Evolutionary conservation across 2,888 invertebrate species (phyloP), one percentile per base, ranked within the genome.

Genomic region (Galeopsomyia nigrocyanea): DNA sequence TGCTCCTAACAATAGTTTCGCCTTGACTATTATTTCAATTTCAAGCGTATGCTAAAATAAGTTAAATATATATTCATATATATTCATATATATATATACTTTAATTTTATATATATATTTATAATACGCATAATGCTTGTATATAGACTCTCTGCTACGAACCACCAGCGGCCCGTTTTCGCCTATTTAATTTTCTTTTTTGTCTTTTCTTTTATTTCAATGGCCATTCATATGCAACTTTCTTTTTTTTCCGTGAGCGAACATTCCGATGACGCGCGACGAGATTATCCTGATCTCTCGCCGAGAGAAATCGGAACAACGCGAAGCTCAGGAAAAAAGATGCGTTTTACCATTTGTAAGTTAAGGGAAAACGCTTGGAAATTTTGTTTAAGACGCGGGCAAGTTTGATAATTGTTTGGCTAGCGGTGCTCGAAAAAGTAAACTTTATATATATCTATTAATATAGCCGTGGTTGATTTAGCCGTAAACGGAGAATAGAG

Each of bases 31-130:
- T 68, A 71, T 77, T 69, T 76, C 74, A 79, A 78, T 75, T 75
- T 82, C 81, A 82, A 83, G 83, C 83, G 77, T 82, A 82, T 80
- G 77, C 79, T 83, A 81, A 82, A 81, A 82, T 82, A 82, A 80
- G 76, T 81, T 81, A 80, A 77, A 76, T 77, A 77, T 80, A 76
- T 79, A 74, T 78, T 77, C 78, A 74, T 78, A 74, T 80, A 79
- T 73, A 63, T 65, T 53, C 68, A 58, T 67, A 76, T 79, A 72
- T 78, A 78, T 79, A 76, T 78, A 75, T 80, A 81, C 75, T 78
- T 79, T 78, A 75, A 68, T 62, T 65, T 73, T 64, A 64, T 74
- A 51, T 71, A 57, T 69, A 51, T 68, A 72, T 72, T 63, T 73
- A 62, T 65, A 73, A 66, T 68, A 66, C 63, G 71, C 71, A 66